These are phyloP conservation scores for Eupithecia subfuscata DNA, from an alignment of 2,888 invertebrate species.

Conservation along the genomic window DNA sequence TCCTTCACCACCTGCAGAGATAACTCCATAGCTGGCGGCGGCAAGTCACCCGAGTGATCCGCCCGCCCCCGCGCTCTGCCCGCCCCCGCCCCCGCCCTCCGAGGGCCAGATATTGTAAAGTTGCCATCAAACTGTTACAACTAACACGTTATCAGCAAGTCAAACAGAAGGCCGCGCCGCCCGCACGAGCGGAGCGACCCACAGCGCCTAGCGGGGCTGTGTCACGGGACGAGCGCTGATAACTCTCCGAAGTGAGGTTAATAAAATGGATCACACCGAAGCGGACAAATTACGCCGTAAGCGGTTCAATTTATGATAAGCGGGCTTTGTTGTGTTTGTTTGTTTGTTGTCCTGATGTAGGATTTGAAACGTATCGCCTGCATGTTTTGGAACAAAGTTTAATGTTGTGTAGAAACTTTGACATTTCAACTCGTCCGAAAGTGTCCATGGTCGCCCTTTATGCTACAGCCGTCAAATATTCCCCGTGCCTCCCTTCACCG, in stretches of 20 bases:
- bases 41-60: not conserved
- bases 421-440: too few species aligned
- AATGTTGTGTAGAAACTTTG: too few species aligned
- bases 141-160: conserved; percentile 55
- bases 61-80: not conserved
- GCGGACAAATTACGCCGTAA: not conserved
- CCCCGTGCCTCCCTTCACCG: not conserved
- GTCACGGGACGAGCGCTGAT: too few species aligned
- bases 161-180: conserved; percentile 45
- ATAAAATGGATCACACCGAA: too few species aligned
- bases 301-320: too few species aligned
- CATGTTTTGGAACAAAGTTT: too few species aligned
- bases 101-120: conserved; percentile 54
- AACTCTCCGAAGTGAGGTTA: too few species aligned
- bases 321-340: too few species aligned
- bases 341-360: not conserved
- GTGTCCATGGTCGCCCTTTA: too few species aligned
- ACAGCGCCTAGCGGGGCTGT: not conserved
- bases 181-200: not conserved
- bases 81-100: conserved; percentile 34
- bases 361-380: not conserved
- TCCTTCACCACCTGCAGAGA: not conserved
- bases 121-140: conserved; percentile 55
- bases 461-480: too few species aligned
- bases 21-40: not conserved